A percentile compares a stretch with the other conserved stretches of the same genome.
Conservation (phyloP, 2,888 invertebrate species). For the Himalopsyche japonica region DNA sequence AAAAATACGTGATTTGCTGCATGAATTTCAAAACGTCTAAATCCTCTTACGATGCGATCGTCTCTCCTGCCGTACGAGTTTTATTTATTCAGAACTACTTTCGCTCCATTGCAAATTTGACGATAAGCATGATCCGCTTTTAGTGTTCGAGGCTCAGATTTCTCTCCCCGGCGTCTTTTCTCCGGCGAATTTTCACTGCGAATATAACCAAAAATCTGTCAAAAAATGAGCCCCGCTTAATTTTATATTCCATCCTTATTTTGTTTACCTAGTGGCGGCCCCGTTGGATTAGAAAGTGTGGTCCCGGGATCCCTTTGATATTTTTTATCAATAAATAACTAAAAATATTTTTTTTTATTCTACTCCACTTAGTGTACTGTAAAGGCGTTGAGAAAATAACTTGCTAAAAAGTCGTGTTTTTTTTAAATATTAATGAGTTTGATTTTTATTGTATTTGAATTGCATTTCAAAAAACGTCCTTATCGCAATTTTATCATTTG, state of each 20-base stretch:
- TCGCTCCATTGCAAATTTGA: neutral
- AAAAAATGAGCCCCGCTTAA: neutral
- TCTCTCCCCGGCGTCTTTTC: neutral
- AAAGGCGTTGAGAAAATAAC: too few species aligned
- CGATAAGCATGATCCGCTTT: neutral
- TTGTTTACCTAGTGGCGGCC: neutral
- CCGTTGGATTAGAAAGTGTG: neutral
- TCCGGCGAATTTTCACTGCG: neutral
- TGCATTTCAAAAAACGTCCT: too few species aligned
- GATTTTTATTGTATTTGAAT: too few species aligned
- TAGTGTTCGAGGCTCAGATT: neutral
- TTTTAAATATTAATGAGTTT: too few species aligned
- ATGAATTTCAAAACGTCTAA: neutral
- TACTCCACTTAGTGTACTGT: too few species aligned
- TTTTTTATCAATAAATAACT: neutral
- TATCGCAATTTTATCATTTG: neutral
- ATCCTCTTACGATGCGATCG: neutral
- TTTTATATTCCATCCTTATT: neutral
- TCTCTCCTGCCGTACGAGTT: neutral
- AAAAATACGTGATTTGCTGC: neutral
- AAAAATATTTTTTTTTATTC: neutral
- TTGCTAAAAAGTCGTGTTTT: too few species aligned
- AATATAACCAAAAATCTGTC: neutral
- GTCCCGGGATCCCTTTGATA: neutral
- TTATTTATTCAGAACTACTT: constrained; percentile 1